phyloP scores from a whole-genome alignment of 2,888 invertebrate genomes.

The Horisme vitalbata region DNA sequence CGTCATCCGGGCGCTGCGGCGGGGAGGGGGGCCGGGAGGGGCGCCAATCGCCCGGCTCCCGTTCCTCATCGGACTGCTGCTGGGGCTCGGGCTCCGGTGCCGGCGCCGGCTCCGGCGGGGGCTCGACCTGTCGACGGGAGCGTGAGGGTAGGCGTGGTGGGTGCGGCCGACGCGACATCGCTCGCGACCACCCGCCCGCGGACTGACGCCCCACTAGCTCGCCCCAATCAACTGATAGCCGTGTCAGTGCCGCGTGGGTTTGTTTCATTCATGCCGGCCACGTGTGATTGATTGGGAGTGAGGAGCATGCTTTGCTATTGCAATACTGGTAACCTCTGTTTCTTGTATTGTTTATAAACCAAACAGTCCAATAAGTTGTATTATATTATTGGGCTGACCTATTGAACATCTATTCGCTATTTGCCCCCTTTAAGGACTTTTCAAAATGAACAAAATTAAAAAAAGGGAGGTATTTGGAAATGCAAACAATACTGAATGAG shows the following conservation, averaged over 20 bases:
- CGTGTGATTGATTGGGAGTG: constrained; percentile 52
- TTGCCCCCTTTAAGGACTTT: no score
- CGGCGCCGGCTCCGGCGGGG: constrained; percentile 67
- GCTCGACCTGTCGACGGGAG: constrained; percentile 72
- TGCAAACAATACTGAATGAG: no score
- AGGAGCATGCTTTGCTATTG: constrained; percentile 16
- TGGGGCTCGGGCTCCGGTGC: constrained; percentile 64
- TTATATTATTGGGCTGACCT: no score
- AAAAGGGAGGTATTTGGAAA: no score
- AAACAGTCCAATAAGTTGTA: no score
- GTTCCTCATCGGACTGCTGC: constrained; percentile 76
- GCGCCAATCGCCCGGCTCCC: constrained; percentile 80
- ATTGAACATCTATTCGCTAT: no score
- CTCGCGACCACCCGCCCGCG: constrained; percentile 60
- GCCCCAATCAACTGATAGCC: constrained; percentile 64
- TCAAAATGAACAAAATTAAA: no score
- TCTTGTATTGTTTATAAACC: neutral
- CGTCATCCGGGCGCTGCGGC: constrained; percentile 70
- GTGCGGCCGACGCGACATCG: constrained; percentile 74
- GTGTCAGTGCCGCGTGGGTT: constrained; percentile 43
- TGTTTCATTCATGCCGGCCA: constrained; percentile 57
- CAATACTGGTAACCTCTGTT: constrained; percentile 14
- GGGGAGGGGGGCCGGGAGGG: constrained; percentile 70
- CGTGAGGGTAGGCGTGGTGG: constrained; percentile 67
- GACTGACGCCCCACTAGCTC: constrained; percentile 60